These are phyloP conservation scores for Solenodon paradoxus DNA, from an alignment of 2,113 vertebrate species.

Conservation along the genomic window DNA sequence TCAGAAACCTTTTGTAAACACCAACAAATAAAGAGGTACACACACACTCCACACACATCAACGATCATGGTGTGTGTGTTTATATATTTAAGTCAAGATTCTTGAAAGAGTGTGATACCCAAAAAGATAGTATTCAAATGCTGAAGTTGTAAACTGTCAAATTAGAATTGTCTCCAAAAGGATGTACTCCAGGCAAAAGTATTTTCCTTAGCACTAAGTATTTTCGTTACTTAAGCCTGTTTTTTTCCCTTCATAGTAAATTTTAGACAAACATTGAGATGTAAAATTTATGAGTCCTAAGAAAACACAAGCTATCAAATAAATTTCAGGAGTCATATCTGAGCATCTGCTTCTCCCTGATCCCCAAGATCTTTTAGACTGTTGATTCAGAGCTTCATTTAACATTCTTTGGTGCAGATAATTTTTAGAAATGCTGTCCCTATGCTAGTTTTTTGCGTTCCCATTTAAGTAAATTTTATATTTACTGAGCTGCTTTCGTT, in stretches of 20 bases:
- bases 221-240: too few species aligned
- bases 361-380: not conserved
- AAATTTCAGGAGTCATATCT: not conserved
- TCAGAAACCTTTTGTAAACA: not conserved
- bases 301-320: not conserved
- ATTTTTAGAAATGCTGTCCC: not conserved
- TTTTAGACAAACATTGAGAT: not conserved
- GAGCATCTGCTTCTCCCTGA: too few species aligned
- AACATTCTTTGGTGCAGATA: not conserved
- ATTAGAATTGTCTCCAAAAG: not conserved
- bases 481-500: not conserved
- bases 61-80: not conserved
- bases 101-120: not conserved
- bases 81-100: not conserved
- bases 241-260: not conserved
- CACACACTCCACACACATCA: not conserved
- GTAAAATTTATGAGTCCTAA: not conserved
- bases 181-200: not conserved
- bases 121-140: not conserved
- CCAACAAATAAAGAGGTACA: not conserved
- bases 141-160: not conserved
- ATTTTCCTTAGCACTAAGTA: not conserved
- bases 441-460: not conserved
- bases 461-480: not conserved
- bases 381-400: not conserved